phyloP scores from a whole-genome alignment of 2,888 invertebrate genomes.

The Leucophenga maculata region DNA sequence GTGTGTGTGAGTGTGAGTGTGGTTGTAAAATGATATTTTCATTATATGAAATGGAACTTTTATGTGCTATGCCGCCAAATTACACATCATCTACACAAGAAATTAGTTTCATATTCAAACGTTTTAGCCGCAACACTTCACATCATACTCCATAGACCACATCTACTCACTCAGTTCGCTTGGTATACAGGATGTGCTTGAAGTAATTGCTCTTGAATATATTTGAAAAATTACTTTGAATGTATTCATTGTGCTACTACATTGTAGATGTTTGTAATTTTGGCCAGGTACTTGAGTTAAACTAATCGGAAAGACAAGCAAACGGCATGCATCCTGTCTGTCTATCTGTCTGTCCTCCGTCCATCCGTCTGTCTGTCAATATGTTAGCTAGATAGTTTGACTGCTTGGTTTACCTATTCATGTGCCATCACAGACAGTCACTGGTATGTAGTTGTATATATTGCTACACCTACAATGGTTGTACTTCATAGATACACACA shows the following conservation, averaged over 20 bases:
- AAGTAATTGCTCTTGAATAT: conserved; percentile 38
- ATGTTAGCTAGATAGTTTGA: too few relatives aligned
- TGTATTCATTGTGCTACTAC: conserved; percentile 8
- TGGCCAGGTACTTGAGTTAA: conserved; percentile 37
- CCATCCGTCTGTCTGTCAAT: too few relatives aligned
- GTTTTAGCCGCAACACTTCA: too few relatives aligned
- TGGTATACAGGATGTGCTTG: conserved; percentile 31
- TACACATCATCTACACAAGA: conserved; percentile 4
- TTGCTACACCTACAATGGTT: not conserved
- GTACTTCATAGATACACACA: not conserved
- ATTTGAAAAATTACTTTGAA: conserved; percentile 38
- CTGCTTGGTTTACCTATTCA: conserved; percentile 14
- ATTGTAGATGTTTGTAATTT: conserved; percentile 12
- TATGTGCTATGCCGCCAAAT: not conserved
- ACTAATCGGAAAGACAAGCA: conserved; percentile 44
- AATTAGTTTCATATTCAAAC: too few relatives aligned
- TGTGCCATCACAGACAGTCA: conserved; percentile 6
- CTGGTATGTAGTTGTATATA: not conserved
- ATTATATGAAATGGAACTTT: not conserved
- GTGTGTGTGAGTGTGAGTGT: not conserved
- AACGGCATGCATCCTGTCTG: conserved; percentile 32
- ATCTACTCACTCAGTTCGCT: too few relatives aligned
- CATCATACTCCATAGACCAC: too few relatives aligned
- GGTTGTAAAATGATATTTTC: conserved; percentile 1
- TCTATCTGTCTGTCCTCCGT: not conserved